Evolutionary conservation across 2,797 vertebrate genomes (phyloP).

Genomic region (Phylloscopus collybita): DNA sequence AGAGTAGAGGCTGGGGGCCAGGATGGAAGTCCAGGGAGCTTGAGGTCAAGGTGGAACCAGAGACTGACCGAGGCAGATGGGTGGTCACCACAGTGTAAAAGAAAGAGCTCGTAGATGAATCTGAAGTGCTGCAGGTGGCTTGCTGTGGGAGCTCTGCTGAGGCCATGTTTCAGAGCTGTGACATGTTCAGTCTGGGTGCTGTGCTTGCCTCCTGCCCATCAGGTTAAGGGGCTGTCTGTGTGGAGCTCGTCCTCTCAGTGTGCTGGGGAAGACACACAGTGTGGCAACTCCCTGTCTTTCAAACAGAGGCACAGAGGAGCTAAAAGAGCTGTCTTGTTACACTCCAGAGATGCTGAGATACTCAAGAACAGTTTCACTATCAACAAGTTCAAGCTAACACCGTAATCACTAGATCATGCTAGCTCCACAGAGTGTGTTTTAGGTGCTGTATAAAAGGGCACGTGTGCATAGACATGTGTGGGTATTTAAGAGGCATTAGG

Average conservation of each 20-base stretch:
- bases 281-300: neutral
- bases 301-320: neutral
- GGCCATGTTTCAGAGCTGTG: neutral
- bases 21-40: neutral
- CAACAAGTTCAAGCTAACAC: neutral
- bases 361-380: neutral
- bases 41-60: neutral
- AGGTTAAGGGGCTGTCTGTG: neutral
- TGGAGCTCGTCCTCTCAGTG: neutral
- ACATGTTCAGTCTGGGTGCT: neutral
- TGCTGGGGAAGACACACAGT: neutral
- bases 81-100: neutral
- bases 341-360: neutral
- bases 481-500: neutral
- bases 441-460: neutral
- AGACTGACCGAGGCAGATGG: accelerated
- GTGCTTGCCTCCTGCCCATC: accelerated
- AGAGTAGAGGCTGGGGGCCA: neutral
- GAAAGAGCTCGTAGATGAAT: accelerated
- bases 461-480: accelerated
- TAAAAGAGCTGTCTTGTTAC: neutral
- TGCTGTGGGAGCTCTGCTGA: neutral
- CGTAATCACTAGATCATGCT: neutral
- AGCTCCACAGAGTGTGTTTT: neutral
- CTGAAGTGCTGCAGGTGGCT: accelerated